These are phyloP conservation scores for Falco concolor DNA, from an alignment of 2,797 vertebrate genomes.

Conservation along the genomic window DNA sequence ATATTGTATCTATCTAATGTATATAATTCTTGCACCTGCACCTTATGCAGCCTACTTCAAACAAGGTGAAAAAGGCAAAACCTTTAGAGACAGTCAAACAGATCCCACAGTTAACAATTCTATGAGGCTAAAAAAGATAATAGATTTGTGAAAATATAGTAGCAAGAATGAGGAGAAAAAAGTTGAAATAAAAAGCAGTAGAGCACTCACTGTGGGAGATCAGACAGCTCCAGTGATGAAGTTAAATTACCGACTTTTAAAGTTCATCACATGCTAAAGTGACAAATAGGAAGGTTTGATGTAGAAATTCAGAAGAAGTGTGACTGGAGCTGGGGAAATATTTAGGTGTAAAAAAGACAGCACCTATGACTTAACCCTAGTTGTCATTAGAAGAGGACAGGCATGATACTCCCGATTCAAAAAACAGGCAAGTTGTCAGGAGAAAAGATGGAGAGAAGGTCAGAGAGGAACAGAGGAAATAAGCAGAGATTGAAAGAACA, in stretches of 20 bases:
- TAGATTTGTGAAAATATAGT: background rate
- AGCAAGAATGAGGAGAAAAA: background rate
- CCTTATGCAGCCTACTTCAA: background rate
- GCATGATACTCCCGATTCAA: background rate
- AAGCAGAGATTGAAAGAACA: background rate
- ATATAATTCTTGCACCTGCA: background rate
- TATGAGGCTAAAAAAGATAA: background rate
- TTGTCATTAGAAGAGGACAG: background rate
- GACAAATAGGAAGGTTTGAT: background rate
- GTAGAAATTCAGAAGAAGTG: background rate
- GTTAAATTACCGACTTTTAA: background rate
- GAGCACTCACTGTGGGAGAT: background rate
- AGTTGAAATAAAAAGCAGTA: background rate
- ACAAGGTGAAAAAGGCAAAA: background rate
- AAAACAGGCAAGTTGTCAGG: background rate
- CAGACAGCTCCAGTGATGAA: background rate
- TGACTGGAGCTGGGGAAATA: background rate
- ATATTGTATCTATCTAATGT: background rate
- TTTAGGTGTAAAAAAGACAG: background rate
- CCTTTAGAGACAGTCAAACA: background rate
- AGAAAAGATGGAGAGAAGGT: conserved; percentile 14
- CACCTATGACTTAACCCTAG: background rate
- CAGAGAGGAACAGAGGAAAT: background rate
- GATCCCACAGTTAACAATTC: background rate
- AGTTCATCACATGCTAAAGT: background rate